Evolutionary conservation across 2,888 invertebrate species (phyloP).

Genomic region (Euspilapteryx auroguttella): DNA sequence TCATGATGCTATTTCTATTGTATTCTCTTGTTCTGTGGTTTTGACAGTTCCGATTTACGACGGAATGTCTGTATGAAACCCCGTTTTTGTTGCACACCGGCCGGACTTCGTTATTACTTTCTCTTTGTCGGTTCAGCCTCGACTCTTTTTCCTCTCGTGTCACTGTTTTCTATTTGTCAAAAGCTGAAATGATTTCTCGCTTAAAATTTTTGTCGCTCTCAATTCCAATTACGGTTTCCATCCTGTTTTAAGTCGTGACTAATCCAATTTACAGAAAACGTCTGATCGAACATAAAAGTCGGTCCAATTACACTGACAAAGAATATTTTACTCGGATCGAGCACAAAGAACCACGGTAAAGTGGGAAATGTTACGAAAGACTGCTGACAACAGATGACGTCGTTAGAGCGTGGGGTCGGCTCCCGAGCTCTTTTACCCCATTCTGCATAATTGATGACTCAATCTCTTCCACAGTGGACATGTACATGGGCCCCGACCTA

Average conservation of each 20-base stretch:
- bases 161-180: no score
- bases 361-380: not conserved
- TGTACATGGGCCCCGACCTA: slow-evolving; percentile 65
- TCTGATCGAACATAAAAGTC: no score
- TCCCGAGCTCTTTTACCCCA: no score
- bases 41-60: slow-evolving; percentile 10
- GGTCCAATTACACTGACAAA: no score
- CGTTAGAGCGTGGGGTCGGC: no score
- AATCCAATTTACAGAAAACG: no score
- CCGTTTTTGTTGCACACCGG: not conserved
- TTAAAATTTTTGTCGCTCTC: slow-evolving; percentile 1
- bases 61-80: slow-evolving; percentile 3
- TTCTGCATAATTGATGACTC: no score
- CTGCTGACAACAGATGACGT: not conserved
- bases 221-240: not conserved
- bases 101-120: slow-evolving; percentile 9
- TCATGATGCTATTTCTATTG: no score
- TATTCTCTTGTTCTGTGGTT: no score
- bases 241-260: no score
- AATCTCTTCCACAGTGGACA: slow-evolving; percentile 66
- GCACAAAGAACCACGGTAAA: not conserved
- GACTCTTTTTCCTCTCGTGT: slow-evolving; percentile 3
- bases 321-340: no score
- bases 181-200: no score
- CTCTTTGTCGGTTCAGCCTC: slow-evolving; percentile 7